Conservation (phyloP, 64 coral and sea anemone species). For the Montipora capricornis region DNA sequence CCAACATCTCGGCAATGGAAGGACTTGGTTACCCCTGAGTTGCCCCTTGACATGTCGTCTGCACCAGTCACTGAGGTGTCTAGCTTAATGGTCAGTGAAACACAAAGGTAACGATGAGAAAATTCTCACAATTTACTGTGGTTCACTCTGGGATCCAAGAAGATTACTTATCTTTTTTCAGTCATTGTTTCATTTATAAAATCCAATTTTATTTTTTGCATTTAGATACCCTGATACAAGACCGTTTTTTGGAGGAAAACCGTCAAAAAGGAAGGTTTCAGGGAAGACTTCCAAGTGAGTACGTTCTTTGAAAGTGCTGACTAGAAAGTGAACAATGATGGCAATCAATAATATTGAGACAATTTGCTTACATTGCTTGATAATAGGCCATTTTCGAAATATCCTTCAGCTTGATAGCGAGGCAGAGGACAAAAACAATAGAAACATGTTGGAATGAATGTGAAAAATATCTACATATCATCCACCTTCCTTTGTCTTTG, state of each 20-base stretch:
- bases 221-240: constrained; percentile 4
- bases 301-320: not conserved
- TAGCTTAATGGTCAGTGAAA: not conserved
- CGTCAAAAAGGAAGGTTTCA: not conserved
- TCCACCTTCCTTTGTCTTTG: too few relatives aligned
- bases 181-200: not conserved
- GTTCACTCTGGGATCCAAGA: not conserved
- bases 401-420: too few relatives aligned
- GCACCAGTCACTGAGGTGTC: not conserved
- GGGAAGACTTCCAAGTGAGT: constrained; percentile 32
- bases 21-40: constrained; percentile 55
- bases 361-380: too few relatives aligned
- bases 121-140: not conserved
- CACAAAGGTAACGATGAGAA: not conserved
- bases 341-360: too few relatives aligned
- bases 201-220: not conserved
- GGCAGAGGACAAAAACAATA: too few relatives aligned
- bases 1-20: constrained; percentile 44
- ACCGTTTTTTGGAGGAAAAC: constrained; percentile 10
- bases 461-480: too few relatives aligned
- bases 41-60: constrained; percentile 23
- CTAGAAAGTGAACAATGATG: too few relatives aligned
- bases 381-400: too few relatives aligned
- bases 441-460: too few relatives aligned
- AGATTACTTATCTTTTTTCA: not conserved